Evolutionary conservation across 2,888 invertebrate species (phyloP), one percentile per base, ranked within the genome.

Genomic region (Dynastes maya): DNA sequence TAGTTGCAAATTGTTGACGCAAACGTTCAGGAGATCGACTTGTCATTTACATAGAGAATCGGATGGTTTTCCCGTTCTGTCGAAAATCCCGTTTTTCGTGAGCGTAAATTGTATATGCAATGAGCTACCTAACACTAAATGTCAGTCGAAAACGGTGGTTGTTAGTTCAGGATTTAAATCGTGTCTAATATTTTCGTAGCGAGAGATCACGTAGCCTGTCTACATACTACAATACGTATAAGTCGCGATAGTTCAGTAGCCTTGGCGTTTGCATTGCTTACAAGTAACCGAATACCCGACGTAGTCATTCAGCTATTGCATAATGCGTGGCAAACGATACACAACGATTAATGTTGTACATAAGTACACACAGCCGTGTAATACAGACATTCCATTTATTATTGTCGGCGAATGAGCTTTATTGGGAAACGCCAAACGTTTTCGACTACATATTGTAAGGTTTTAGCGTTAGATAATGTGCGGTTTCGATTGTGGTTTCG

Each of bases 181-280:
- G 40, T 58, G 32, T 37, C 32, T 37, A 40, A 22, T 29, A 16
- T 49, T 68, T 68, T 51, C 51, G 40, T 29, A 67, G 51, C 27
- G 27, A 67, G 1, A 11, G 45, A 6, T 27, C 49, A 68, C 27
- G 68, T 68, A 49, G 27, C 27, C 22, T 29, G n/a, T 53, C 27
- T 49, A 6, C 45, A 45, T 11, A 11, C 45, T 45, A 37, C 5
- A 37, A 37, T 53, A 16, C 53, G 53, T 53, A 16, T 5, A 22
- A 22, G 55, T 45, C 45, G 45, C 45, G 22, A 58, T 61, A 58
- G 58, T 58, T 72, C 58, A 72, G 58, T 27, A 72, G 72, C 72
- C 72, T 72, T 72, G 72, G 40, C 40, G 72, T 72, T 40, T 58
- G 72, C 58, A 58, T 58, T 72, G 22, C 72, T 72, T 58, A 51